Percentiles rank a stretch among this genome's conserved stretches.
Evolutionary conservation across 2,888 invertebrate genomes (phyloP).

Genomic region (Cyaniris semiargus): DNA sequence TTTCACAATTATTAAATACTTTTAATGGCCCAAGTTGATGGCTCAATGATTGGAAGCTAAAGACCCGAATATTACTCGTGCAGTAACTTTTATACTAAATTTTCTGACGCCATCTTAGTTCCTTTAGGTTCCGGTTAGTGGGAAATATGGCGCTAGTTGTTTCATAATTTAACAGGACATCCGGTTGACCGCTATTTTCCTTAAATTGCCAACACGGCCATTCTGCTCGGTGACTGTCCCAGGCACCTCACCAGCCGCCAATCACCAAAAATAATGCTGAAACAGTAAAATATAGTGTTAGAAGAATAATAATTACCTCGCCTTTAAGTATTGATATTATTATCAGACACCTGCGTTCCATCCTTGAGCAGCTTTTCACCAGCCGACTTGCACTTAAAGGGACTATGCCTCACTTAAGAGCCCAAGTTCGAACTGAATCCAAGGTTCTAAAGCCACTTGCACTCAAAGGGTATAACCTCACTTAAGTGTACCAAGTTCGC

Average conservation of each 20-base stretch:
- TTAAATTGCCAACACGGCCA: slow-evolving; percentile 34
- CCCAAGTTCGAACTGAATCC: slow-evolving; percentile 1
- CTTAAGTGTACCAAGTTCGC: slow-evolving; percentile 18
- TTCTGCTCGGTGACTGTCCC: slow-evolving; percentile 35
- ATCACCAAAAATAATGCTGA: not conserved
- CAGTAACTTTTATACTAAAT: too few species aligned
- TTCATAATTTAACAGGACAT: too few species aligned
- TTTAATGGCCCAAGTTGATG: too few species aligned
- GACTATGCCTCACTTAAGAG: slow-evolving; percentile 12
- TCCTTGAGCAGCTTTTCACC: not conserved
- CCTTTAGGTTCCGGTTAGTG: too few species aligned
- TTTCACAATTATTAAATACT: too few species aligned
- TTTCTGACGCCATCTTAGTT: too few species aligned
- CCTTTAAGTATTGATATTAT: not conserved
- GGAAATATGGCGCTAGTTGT: too few species aligned
- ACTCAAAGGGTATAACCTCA: slow-evolving; percentile 11
- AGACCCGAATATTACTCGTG: too few species aligned
- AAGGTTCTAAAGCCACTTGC: slow-evolving; percentile 13
- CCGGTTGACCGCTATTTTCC: too few species aligned
- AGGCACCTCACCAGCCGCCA: slow-evolving; percentile 32
- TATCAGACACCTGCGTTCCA: not conserved
- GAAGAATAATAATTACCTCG: not conserved
- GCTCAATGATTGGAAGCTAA: too few species aligned
- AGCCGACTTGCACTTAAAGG: slow-evolving; percentile 24
- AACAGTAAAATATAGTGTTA: slow-evolving; percentile 1